Evolutionary conservation across 2,113 vertebrate genomes (phyloP), one percentile per base, ranked within the genome.

Genomic region (Clarias batrachus): DNA sequence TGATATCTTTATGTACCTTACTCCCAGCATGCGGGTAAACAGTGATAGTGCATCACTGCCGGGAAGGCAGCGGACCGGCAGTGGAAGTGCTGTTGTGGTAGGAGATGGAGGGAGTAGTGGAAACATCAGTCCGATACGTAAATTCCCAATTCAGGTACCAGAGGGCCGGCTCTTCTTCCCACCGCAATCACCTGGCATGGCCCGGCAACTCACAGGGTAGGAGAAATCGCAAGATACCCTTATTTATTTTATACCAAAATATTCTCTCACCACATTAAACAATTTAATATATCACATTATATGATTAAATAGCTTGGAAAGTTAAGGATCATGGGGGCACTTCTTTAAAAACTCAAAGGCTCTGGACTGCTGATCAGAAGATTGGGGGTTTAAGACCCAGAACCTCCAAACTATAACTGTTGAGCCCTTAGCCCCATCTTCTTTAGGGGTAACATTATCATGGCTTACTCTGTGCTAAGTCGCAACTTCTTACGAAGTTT

Each of bases 11-110:
- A 62, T 76, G 9, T 27, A 73, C 66, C 6, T 80, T 11, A 91
- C 54, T 59, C 30, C 85, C 91, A 97, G 96, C 81, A 93, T 96
- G 93, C 92, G 95, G 70, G 95, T 96, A 52, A 96, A 97, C 92
- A 96, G 95, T 1, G 96, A 96, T 89, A 95, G 94, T 0, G 94
- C 94, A 5, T 95, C 95, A 48, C 93, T 95, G 84, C 95, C 94
- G 0, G 93, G 94, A 85, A 92, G 95, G 90, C 95, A 96, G 91
- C 86, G 94, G 91, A 81, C 93, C 89, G 16, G 93, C 93, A 84
- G 88, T 65, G 84, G 90, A 82, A n/a, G 85, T 25, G 78, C 76
- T 59, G 76, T 37, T 33, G 62, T 65, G 62, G 63, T 56, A 71
- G 37, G 76, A 25, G 85, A 30, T 57, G 89, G 48, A 80, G 87